These are phyloP conservation scores for Talpa occidentalis DNA, from an alignment of 2,113 vertebrate species.

Conservation along the genomic window DNA sequence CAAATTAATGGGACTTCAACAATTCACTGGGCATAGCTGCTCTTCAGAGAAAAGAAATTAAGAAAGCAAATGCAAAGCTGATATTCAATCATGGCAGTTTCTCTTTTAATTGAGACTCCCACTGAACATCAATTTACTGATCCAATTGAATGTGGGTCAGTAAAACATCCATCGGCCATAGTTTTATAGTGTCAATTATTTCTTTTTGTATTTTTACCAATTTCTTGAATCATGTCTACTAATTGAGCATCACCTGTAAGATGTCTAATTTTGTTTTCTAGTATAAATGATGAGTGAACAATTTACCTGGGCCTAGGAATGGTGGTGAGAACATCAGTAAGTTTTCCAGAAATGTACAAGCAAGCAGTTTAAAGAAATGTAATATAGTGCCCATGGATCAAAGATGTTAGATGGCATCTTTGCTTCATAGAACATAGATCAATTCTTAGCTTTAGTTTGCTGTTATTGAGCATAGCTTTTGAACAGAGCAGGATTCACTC, in stretches of 20 bases:
- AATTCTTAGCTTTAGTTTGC: not conserved
- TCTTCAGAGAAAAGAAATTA: conserved; percentile 39
- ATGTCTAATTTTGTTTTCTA: conserved; percentile 23
- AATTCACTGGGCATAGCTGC: not conserved
- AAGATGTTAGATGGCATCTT: not conserved
- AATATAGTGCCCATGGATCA: not conserved
- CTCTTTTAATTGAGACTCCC: not conserved
- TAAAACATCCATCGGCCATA: not conserved
- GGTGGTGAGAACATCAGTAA: not conserved
- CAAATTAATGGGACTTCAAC: conserved; percentile 12
- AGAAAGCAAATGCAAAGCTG: not conserved
- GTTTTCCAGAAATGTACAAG: not conserved
- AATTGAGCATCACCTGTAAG: not conserved
- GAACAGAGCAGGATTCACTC: not conserved
- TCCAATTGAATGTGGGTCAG: not conserved
- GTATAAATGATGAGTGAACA: not conserved
- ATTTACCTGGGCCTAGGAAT: not conserved
- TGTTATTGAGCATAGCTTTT: not conserved
- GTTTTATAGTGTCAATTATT: not conserved
- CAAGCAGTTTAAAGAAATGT: not conserved
- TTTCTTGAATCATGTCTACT: not conserved
- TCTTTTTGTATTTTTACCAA: conserved; percentile 17
- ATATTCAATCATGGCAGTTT: not conserved
- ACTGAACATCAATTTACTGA: conserved; percentile 35
- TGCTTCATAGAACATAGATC: not conserved